Base-by-base conservation (phyloP, 1,140 invertebrate genomes). In the Glomeris maerens region DNA sequence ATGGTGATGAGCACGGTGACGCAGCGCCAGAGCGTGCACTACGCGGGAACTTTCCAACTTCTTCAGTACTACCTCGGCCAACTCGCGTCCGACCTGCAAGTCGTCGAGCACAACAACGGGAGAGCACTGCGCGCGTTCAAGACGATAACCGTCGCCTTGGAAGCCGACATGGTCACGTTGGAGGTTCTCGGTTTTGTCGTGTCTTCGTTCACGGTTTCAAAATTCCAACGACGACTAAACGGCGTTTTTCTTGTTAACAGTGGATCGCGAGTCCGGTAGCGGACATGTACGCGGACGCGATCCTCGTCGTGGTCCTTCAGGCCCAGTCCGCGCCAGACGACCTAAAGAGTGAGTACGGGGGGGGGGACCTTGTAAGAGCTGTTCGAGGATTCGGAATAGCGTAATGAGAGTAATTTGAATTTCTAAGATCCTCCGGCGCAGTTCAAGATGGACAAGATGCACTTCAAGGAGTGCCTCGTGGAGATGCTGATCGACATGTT, bases 241-340 rank as follows among this genome's bases (percentile, higher is more conserved):
- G n/a, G n/a, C n/a, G n/a, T n/a, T n/a, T n/a, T n/a, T n/a, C n/a
- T n/a, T 59, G 53, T 56, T 64, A 74, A 36, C 67, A 89, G 75
- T 98, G 95, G 95, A 70, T 81, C 17, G 87, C 91, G 17, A 90
- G 84, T 62, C 92, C 93, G 10, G 81, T 95, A 20, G 87, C 90
- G 62, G 94, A 98, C 66, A 97, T 98, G 88, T 97, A 88, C 68
- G 91, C 94, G 1, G 94, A 98, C 72, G 83, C 92, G 20, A 81
- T 95, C 13, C 70, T 97, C 27, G 83, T 86, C 7, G 86, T 78
- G 38, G 72, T 89, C 27, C 70, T 90, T 53, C 79, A 84, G 65
- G 83, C 83, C 2, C 81, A 86, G 55, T 66, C 77, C 52, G 71
- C 64, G 17, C 17, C 20, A 5, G 25, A 42, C 40, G 4, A 42